Evolutionary conservation across 2,797 vertebrate species (phyloP).

Genomic region (Sebastiscus albofasciatus): DNA sequence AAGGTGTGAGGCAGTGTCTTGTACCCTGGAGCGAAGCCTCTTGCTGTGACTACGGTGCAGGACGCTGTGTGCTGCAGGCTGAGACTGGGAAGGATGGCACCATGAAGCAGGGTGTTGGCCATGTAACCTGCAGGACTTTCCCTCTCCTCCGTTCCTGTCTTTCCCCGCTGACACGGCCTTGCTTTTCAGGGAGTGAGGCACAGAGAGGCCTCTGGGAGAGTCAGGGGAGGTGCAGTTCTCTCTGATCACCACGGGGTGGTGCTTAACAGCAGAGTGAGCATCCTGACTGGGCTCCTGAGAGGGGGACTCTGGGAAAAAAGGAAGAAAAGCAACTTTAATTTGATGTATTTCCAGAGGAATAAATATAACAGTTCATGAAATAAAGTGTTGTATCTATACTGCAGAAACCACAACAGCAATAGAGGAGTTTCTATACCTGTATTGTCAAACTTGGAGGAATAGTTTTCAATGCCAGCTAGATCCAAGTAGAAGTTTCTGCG

Average conservation of each 20-base stretch:
- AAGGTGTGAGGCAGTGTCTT: constrained; percentile 78
- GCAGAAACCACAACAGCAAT: no score
- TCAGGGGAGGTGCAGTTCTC: constrained; percentile 11
- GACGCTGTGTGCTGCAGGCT: constrained; percentile 74
- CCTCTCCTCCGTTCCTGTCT: constrained; percentile 33
- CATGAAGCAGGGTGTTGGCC: constrained; percentile 56
- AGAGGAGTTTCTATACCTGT: constrained; percentile 74
- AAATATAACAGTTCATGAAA: neutral
- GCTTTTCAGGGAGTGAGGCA: constrained; percentile 10
- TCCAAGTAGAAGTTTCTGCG: constrained; percentile 95
- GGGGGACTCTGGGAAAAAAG: constrained; percentile 50
- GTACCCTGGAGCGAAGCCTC: constrained; percentile 85
- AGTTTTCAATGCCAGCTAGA: constrained; percentile 92
- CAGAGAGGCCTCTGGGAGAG: constrained; percentile 1
- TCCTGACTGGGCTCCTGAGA: constrained; percentile 76
- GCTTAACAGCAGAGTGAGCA: constrained; percentile 10
- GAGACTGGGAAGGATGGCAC: constrained; percentile 48
- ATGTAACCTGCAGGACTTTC: constrained; percentile 56
- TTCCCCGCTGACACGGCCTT: constrained; percentile 13
- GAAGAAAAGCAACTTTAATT: neutral
- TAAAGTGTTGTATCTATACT: neutral
- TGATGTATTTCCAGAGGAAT: neutral
- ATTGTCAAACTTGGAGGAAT: constrained; percentile 87
- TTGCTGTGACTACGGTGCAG: constrained; percentile 83
- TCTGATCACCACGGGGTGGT: constrained; percentile 31